phyloP scores from a whole-genome alignment of 2,888 invertebrate genomes.

The Thyatira batis region DNA sequence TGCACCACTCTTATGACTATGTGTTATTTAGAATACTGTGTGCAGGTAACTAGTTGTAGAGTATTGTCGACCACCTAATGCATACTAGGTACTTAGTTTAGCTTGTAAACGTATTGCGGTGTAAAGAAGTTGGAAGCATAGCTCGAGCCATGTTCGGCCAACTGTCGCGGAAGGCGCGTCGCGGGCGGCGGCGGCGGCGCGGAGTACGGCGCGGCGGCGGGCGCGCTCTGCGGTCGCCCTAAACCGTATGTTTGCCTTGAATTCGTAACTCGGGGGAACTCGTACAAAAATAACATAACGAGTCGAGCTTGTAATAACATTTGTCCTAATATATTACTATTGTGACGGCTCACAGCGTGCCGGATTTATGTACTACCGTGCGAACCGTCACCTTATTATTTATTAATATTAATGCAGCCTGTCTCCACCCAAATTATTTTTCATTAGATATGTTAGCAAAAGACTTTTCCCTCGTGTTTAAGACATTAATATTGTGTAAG shows the following conservation, averaged over 20 bases:
- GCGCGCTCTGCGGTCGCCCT: slow-evolving; percentile 32
- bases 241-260: slow-evolving; percentile 45
- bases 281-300: slow-evolving; percentile 77
- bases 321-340: slow-evolving; percentile 80
- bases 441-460: slow-evolving; percentile 59
- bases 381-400: slow-evolving; percentile 73
- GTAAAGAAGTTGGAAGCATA: background rate
- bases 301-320: slow-evolving; percentile 78
- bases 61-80: too few species aligned
- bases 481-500: slow-evolving; percentile 54
- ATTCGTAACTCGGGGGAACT: slow-evolving; percentile 54
- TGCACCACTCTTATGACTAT: too few species aligned
- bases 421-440: slow-evolving; percentile 71
- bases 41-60: too few species aligned
- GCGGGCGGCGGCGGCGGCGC: slow-evolving; percentile 15
- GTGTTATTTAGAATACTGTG: too few species aligned
- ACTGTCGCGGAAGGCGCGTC: slow-evolving; percentile 19
- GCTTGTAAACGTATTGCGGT: background rate
- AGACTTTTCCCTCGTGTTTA: slow-evolving; percentile 45
- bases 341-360: slow-evolving; percentile 70
- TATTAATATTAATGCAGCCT: slow-evolving; percentile 73
- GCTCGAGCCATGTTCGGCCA: slow-evolving; percentile 7
- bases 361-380: slow-evolving; percentile 74
- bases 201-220: too few species aligned
- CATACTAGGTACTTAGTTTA: too few species aligned